phyloP scores from a whole-genome alignment of 2,797 vertebrate species.

The Eupleurogrammus muticus region DNA sequence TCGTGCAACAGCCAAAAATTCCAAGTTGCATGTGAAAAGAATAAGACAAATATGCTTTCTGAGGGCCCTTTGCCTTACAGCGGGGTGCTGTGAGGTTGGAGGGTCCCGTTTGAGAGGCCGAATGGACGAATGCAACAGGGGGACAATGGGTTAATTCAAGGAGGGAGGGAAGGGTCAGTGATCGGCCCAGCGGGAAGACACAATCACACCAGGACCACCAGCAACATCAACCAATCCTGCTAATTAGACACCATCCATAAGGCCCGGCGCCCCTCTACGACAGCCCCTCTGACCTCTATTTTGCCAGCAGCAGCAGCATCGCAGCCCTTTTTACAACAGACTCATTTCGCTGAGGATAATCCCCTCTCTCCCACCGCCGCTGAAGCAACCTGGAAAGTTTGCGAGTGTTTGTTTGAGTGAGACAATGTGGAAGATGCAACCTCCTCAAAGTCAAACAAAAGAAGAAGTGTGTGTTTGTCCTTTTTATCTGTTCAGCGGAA shows the following conservation, averaged over 20 bases:
- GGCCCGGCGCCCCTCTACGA: slow-evolving; percentile 16
- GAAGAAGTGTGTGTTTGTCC: neutral
- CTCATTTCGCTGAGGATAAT: slow-evolving; percentile 33
- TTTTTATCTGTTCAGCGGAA: slow-evolving; percentile 24
- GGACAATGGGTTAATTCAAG: slow-evolving; percentile 75
- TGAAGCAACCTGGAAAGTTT: slow-evolving; percentile 17
- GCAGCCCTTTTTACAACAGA: slow-evolving; percentile 25
- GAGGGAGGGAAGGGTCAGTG: slow-evolving; percentile 61
- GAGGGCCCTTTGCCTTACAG: slow-evolving; percentile 3
- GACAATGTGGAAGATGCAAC: neutral
- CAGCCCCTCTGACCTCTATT: slow-evolving; percentile 47
- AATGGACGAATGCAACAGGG: slow-evolving; percentile 41
- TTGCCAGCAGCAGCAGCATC: slow-evolving; percentile 37
- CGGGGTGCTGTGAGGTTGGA: slow-evolving; percentile 17
- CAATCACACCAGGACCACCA: slow-evolving; percentile 55
- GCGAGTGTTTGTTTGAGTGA: slow-evolving; percentile 14
- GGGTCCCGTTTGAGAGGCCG: slow-evolving; percentile 40
- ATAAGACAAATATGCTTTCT: slow-evolving; percentile 27
- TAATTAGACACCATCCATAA: slow-evolving; percentile 70
- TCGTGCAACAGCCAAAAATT: slow-evolving; percentile 28
- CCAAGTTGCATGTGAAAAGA: slow-evolving; percentile 9
- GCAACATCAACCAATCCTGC: slow-evolving; percentile 59
- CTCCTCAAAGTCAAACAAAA: slow-evolving; percentile 30
- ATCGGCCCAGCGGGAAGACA: slow-evolving; percentile 65
- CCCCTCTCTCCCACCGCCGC: slow-evolving; percentile 10